Base-by-base conservation (phyloP, 2,888 invertebrate species). In the Melinaea menophilus region DNA sequence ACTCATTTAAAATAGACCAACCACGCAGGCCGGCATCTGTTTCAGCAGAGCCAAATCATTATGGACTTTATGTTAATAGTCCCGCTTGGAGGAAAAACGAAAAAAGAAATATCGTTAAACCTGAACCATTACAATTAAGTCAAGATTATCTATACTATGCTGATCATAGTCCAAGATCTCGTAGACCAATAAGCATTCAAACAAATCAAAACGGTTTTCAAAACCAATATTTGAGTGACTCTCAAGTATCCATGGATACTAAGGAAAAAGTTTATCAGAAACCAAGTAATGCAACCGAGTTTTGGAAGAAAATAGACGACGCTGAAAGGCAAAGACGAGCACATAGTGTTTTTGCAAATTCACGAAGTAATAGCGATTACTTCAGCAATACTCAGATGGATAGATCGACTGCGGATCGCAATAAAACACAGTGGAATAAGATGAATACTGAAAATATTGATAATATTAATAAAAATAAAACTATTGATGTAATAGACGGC, bases 121-220 rank as follows among this genome's bases (percentile, higher is more conserved):
- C 91, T 59, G 88, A 90, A 70, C 83, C 88, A 66, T 82, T 85
- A 54, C 86, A 85, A 72, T 69, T 78, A 66, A 83, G 80, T 73
- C 80, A 91, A 59, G 92, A 93, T 68, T 94, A 92, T 74, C 91
- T 94, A 67, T 95, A 95, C 75, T 92, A 94, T 63, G 93, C 95
- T 2, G 95, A 95, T 82, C 93, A 94, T 71, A 93, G 93, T 66
- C 95, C 95, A 0, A 89, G 95, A 73, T 95, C 95, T 65, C 86
- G 95, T 55, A 93, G 94, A 76, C 95, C 95, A 45, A 94, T 95
- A 71, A 93, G 94, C 73, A 92, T 95, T 66, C 90, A 94, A 78
- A 81, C 86, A 79, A 86, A 86, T 76, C 86, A 83, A 77, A 86
- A 83, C 69, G 86, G 85, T 67, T 74, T 78, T 65, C 88, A 88